phyloP scores from a whole-genome alignment of 2,113 vertebrate species.

The Malurus melanocephalus region DNA sequence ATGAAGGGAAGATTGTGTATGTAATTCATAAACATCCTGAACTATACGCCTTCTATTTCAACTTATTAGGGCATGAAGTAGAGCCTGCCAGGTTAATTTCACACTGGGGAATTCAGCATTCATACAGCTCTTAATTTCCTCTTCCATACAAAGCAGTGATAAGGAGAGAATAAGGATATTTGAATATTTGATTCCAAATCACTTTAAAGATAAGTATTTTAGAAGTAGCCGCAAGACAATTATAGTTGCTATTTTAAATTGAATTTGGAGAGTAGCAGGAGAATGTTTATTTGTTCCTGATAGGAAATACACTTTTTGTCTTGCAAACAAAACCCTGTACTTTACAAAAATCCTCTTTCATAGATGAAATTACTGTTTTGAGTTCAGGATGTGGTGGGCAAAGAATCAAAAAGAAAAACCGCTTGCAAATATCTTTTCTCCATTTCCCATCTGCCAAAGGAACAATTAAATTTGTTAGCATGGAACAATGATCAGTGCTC shows the following conservation, averaged over 20 bases:
- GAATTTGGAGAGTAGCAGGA: not conserved
- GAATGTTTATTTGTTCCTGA: not conserved
- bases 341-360: slow-evolving; percentile 7
- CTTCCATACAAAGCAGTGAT: slow-evolving; percentile 6
- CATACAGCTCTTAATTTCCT: slow-evolving; percentile 38
- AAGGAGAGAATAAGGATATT: not conserved
- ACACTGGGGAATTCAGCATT: slow-evolving; percentile 9
- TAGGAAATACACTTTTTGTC: not conserved
- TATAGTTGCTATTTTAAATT: not conserved
- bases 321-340: not conserved
- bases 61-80: slow-evolving; percentile 58
- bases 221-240: not conserved
- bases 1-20: slow-evolving; percentile 28
- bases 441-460: not conserved
- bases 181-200: not conserved
- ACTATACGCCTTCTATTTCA: slow-evolving; percentile 39
- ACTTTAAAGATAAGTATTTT: not conserved
- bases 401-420: not conserved
- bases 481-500: not conserved
- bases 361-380: not conserved
- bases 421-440: not conserved
- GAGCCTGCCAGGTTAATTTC: slow-evolving; percentile 49
- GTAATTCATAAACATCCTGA: slow-evolving; percentile 54
- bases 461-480: not conserved
- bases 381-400: slow-evolving; percentile 21